Conservation (phyloP, 2,113 vertebrate species). For the Urocolius indicus region DNA sequence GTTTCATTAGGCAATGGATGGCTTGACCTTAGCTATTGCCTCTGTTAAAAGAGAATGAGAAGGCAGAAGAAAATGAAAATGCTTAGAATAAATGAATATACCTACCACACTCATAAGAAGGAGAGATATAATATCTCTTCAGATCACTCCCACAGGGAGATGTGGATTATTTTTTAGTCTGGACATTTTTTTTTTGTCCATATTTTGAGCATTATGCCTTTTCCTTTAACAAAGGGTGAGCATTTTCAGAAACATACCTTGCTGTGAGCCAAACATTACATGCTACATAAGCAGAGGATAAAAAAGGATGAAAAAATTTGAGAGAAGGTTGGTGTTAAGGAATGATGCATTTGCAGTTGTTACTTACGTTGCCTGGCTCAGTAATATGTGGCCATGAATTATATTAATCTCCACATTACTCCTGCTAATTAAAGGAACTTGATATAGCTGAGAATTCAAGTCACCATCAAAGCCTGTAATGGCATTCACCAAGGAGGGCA, state of each 20-base stretch:
- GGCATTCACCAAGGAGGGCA: background rate
- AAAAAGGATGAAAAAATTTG: background rate
- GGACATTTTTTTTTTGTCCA: background rate
- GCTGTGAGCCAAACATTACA: background rate
- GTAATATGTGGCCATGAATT: background rate
- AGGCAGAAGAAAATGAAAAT: slow-evolving; percentile 3
- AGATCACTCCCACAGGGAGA: background rate
- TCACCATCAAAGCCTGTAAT: background rate
- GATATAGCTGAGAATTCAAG: background rate
- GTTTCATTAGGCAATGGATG: background rate
- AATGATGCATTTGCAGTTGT: background rate
- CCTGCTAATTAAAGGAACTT: background rate
- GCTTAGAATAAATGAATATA: background rate
- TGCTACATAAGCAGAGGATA: background rate
- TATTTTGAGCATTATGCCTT: background rate
- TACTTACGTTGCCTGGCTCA: background rate
- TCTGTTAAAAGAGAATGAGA: background rate
- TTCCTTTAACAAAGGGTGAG: background rate
- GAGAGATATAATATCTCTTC: background rate
- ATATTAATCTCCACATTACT: background rate
- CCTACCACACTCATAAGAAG: background rate
- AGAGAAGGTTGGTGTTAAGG: background rate
- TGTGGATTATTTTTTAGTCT: background rate
- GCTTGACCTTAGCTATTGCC: background rate
- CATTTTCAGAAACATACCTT: background rate